Evolutionary conservation across 1,140 invertebrate species (phyloP), one percentile per base, ranked within the genome.

Genomic region (Ylistrum balloti): DNA sequence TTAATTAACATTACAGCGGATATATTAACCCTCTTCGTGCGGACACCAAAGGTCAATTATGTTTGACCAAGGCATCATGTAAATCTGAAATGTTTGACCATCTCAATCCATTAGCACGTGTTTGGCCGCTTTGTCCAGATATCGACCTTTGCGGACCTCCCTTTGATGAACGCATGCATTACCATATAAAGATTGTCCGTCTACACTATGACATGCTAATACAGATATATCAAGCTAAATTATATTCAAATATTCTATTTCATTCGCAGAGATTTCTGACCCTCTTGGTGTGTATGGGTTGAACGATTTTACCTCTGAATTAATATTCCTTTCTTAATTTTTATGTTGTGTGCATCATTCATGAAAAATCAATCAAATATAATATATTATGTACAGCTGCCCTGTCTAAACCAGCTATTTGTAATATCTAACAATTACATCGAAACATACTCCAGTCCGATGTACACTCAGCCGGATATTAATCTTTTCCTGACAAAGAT

Each of bases 41-140:
- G n/a, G 56, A 74, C 56, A 74, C 56, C 22, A 74, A 74, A 28
- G 56, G 56, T 74, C 56, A 74, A 74, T 74, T 74, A 74, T n/a
- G 56, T 3, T 74, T 74, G 56, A 74, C 56, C 56, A 74, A 5
- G 56, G 28, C n/a, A 74, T 7, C 56, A 11, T 74, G 22, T 74
- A 17, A 48, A 28, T 74, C 56, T 74, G n/a, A 74, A 74, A 74
- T 74, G 20, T 28, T 74, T 74, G 56, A 28, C 56, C 56, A 74
- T 74, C 56, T 28, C 56, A 5, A 28, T 74, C n/a, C 56, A 74
- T 74, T 7, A n/a, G 13, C 22, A 74, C n/a, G 22, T 11, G 0
- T 74, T 11, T 74, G 9, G 5, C 0, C 28, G 56, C 22, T 28
- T 74, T 28, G 56, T 74, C 56, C 1, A 22, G 0, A 17, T 74